Conservation (phyloP, 2,797 vertebrate genomes). For the Phoxinus dragarum region DNA sequence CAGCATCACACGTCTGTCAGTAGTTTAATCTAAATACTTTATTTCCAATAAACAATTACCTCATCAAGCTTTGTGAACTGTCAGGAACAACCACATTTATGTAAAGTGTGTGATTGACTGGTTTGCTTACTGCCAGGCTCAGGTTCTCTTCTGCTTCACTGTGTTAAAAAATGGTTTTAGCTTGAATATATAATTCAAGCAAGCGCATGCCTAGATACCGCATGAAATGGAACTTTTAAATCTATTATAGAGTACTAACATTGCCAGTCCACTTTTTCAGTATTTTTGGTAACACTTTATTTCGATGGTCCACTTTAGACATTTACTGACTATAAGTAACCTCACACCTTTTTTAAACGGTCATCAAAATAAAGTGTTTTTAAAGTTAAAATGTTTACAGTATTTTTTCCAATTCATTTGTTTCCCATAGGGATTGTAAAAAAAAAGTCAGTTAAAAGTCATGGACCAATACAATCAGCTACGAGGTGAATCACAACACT, state of each 20-base stretch:
- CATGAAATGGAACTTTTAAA: not conserved
- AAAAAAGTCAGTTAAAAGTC: too few species aligned
- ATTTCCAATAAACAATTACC: slow-evolving; percentile 72
- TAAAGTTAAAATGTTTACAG: too few species aligned
- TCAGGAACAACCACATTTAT: slow-evolving; percentile 41
- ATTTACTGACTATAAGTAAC: not conserved
- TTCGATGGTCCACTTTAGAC: not conserved
- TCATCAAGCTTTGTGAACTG: slow-evolving; percentile 65
- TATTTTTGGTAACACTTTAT: not conserved
- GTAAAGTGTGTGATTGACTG: not conserved
- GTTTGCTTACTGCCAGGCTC: not conserved
- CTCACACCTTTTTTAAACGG: not conserved
- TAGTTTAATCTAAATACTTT: slow-evolving; percentile 18
- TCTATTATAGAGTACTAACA: not conserved
- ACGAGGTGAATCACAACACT: too few species aligned
- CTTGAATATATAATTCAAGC: not conserved
- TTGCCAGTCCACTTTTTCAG: not conserved
- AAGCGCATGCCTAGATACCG: not conserved
- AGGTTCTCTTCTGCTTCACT: not conserved
- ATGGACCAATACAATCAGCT: too few species aligned
- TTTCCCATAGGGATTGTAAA: too few species aligned
- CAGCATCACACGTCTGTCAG: slow-evolving; percentile 16
- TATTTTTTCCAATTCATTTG: too few species aligned
- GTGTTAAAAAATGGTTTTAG: not conserved
- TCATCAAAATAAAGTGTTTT: too few species aligned